A percentile compares a stretch with the other conserved stretches of the same genome.
These are phyloP conservation scores for Melipona quadrifasciata DNA, from an alignment of 1,140 invertebrate genomes.

Conservation along the genomic window DNA sequence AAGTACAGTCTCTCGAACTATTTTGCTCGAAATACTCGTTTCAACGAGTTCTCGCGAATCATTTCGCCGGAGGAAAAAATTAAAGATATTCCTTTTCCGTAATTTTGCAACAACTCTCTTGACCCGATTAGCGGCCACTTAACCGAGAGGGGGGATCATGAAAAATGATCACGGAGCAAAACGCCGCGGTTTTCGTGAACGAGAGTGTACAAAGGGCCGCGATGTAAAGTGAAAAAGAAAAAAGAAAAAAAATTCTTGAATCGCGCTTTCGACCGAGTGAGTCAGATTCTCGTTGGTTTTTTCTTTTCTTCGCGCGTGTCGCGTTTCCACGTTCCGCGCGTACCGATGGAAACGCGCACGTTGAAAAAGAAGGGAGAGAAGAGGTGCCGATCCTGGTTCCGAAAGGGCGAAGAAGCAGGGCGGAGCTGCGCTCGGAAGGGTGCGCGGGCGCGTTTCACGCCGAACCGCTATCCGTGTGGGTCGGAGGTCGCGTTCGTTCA, in stretches of 20 bases:
- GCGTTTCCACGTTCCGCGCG: conserved; percentile 14
- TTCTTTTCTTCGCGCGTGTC: conserved; percentile 1
- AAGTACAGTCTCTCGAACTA: conserved; percentile 35
- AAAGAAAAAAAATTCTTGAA: not conserved
- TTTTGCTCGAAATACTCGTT: conserved; percentile 32
- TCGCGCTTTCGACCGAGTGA: not conserved
- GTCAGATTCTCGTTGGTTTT: not conserved
- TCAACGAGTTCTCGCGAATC: not conserved
- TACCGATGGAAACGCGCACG: conserved; percentile 36
- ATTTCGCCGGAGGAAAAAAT: not conserved
- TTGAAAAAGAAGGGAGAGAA: conserved; percentile 29
- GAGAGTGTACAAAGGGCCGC: too few relatives aligned
- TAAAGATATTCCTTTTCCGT: not conserved
- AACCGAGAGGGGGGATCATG: not conserved
- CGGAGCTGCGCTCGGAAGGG: conserved; percentile 78
- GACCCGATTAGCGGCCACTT: not conserved
- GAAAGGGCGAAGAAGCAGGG: conserved; percentile 72
- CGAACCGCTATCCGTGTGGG: conserved; percentile 68
- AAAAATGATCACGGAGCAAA: not conserved
- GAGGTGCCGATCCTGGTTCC: conserved; percentile 56
- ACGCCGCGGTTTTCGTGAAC: not conserved
- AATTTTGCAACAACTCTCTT: not conserved
- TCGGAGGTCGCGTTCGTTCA: conserved; percentile 73
- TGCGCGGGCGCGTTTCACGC: conserved; percentile 73
- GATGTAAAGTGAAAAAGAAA: not conserved